Evolutionary conservation across 2,113 vertebrate genomes (phyloP).

Genomic region (Enhydra lutris): DNA sequence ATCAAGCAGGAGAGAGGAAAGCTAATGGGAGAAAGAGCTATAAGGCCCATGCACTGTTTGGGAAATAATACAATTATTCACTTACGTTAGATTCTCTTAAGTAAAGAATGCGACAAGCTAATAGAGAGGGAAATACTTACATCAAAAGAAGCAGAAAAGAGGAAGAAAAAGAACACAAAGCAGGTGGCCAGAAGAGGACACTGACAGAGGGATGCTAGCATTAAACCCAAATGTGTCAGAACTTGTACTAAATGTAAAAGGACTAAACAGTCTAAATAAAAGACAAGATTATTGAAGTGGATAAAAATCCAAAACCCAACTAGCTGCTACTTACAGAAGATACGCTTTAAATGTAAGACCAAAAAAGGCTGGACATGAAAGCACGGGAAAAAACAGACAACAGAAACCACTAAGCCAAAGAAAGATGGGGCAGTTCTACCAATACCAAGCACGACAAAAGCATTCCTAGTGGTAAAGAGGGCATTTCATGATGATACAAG

Average conservation of each 20-base stretch:
- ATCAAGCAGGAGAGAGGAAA: too few relatives aligned
- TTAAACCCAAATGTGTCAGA: background rate
- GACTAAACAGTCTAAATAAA: background rate
- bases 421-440: background rate
- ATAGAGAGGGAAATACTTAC: background rate
- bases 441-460: background rate
- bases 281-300: background rate
- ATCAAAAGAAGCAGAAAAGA: background rate
- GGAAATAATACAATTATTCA: background rate
- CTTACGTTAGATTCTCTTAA: background rate
- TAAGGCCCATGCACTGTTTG: background rate
- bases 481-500: background rate
- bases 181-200: background rate
- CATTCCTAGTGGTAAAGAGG: accelerated
- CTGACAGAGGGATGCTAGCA: accelerated
- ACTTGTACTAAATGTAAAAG: background rate
- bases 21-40: background rate
- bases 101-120: background rate
- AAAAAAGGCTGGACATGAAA: background rate
- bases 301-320: background rate
- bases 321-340: background rate
- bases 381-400: background rate
- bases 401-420: background rate
- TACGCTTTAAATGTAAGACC: background rate
- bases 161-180: background rate